These are phyloP conservation scores for Micromys minutus DNA, from an alignment of 2,113 vertebrate species.

Conservation along the genomic window DNA sequence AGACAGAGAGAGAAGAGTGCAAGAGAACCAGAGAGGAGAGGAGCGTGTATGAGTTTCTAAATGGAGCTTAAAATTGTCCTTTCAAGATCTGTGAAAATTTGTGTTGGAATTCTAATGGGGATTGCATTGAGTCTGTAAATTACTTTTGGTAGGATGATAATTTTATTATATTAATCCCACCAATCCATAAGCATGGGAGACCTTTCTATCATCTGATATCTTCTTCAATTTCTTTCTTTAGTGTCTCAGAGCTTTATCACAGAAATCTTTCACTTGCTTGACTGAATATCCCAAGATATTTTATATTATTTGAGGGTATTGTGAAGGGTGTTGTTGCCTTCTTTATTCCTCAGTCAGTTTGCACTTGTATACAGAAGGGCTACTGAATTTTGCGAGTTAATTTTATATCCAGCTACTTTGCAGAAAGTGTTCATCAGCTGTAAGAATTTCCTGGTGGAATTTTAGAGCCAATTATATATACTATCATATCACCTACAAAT, in stretches of 20 bases:
- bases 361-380: background rate
- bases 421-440: background rate
- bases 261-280: background rate
- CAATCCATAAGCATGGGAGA: background rate
- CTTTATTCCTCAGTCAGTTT: background rate
- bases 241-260: background rate
- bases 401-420: background rate
- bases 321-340: background rate
- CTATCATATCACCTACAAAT: background rate
- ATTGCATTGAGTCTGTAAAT: background rate
- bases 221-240: background rate
- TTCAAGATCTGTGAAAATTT: background rate
- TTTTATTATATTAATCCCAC: background rate
- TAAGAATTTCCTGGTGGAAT: background rate
- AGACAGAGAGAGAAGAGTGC: no score
- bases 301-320: background rate
- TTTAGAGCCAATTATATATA: background rate
- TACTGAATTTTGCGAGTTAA: background rate
- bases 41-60: background rate
- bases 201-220: background rate
- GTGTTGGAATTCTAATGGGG: background rate
- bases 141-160: background rate
- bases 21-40: no score
- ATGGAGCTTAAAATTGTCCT: background rate
- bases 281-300: background rate